Evolutionary conservation across 2,797 vertebrate genomes (phyloP).

Genomic region (Ciconia nigra): DNA sequence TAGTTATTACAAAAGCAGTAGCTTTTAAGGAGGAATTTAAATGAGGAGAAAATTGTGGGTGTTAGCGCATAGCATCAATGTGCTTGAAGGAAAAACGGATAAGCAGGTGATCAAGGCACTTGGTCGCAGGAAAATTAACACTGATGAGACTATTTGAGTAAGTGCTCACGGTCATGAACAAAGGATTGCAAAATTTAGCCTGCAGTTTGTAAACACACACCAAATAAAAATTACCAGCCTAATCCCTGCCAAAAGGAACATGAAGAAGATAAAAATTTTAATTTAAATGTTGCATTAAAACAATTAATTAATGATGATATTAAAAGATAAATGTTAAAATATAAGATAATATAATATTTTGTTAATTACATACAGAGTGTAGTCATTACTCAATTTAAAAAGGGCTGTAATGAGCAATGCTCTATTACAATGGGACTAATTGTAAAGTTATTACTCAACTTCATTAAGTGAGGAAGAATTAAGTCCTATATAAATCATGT

Average conservation of each 20-base stretch:
- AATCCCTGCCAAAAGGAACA: not conserved
- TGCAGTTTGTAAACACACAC: constrained; percentile 17
- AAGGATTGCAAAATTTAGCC: constrained; percentile 29
- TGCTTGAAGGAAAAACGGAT: constrained; percentile 20
- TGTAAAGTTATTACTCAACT: not conserved
- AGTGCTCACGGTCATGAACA: not conserved
- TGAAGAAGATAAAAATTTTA: not conserved
- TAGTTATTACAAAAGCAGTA: not conserved
- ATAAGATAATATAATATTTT: not conserved
- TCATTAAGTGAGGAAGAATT: not conserved
- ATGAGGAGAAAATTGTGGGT: not conserved
- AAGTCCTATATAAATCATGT: not conserved
- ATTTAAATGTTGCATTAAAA: not conserved
- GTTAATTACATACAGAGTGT: not conserved
- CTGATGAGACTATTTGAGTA: not conserved
- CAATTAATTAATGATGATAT: not conserved
- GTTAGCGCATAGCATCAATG: not conserved
- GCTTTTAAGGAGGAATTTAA: constrained; percentile 12
- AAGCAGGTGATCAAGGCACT: not conserved
- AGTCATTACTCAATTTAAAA: constrained; percentile 7
- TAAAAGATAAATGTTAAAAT: not conserved
- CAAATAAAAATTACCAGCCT: constrained; percentile 5
- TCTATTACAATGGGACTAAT: not conserved
- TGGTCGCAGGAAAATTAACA: not conserved
- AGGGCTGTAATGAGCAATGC: not conserved